Evolutionary conservation across 1,140 invertebrate species (phyloP), one percentile per base, ranked within the genome.

Genomic region (Dendrolimus kikuchii): DNA sequence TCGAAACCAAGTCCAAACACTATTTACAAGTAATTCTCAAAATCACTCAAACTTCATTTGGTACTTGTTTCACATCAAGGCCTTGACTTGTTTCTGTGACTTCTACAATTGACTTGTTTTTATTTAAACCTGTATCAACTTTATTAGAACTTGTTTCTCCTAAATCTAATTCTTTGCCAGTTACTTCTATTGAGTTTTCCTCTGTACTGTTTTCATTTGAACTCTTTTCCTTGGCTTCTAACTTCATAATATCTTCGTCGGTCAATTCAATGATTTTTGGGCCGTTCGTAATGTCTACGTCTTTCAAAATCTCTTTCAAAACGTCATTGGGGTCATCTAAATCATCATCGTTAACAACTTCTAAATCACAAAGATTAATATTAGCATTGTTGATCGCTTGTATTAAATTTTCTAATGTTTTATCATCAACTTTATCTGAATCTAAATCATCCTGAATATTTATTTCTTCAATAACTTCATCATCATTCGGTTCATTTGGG

Each of bases 311-410:
- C 6, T 56, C 62, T 48, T 61, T 56, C 5, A 53, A 56, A 36
- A 64, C 49, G 36, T 64, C 23, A 23, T 23, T 23, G 23, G 23
- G 23, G 23, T 23, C 23, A 23, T 2, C 59, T 60, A 59, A 59
- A 53, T 52, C 50, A 47, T 63, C 70, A 23, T 75, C 71, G 47
- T 57, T 66, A 5, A 58, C 64, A 42, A 74, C 60, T 67, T 80
- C 74, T 46, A 80, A 57, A 36, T 78, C 71, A 52, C 68, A 66
- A 6, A 74, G 46, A 47, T 78, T 73, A 1, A 77, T 71, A 49
- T 81, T 76, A 0, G 73, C 73, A 48, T 64, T 72, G 36, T 71
- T 80, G 4, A 82, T 73, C 5, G 77, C 79, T 64, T 81, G 60
- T 47, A 81, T 66, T 8, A 84, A 61, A 48, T 50, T 75, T 46